Percentiles rank a stretch among this genome's conserved stretches.
phyloP scores from a whole-genome alignment of 2,888 invertebrate species.

The Apamea crenata region DNA sequence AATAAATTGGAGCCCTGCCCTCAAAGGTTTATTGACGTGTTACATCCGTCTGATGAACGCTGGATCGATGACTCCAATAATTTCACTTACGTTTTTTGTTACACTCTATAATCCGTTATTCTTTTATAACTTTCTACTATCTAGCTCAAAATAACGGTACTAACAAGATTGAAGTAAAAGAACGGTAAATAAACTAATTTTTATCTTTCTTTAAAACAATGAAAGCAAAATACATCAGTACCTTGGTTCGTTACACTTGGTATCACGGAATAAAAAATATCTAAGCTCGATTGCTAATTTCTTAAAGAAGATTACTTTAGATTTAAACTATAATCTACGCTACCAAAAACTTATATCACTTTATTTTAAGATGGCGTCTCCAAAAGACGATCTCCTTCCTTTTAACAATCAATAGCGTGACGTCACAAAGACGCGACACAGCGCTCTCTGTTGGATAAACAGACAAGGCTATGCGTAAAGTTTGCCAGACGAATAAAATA shows the following conservation, averaged over 20 bases:
- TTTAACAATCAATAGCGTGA: constrained; percentile 88
- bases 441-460: constrained; percentile 77
- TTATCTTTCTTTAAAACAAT: constrained; percentile 76
- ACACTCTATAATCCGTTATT: constrained; percentile 66
- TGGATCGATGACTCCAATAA: constrained; percentile 84
- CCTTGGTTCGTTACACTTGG: constrained; percentile 96
- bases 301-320: constrained; percentile 88
- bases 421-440: constrained; percentile 89
- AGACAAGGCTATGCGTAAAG: constrained; percentile 1
- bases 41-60: constrained; percentile 86
- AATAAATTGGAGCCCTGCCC: constrained; percentile 86
- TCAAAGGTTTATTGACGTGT: constrained; percentile 89
- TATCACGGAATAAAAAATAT: constrained; percentile 86
- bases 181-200: constrained; percentile 89
- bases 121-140: constrained; percentile 66
- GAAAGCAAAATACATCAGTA: constrained; percentile 90
- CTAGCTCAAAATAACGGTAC: constrained; percentile 82
- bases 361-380: constrained; percentile 90
- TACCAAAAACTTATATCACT: constrained; percentile 91
- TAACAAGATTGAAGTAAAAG: constrained; percentile 79
- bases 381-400: constrained; percentile 88
- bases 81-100: constrained; percentile 69
- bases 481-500: constrained; percentile 53
- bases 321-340: constrained; percentile 89
- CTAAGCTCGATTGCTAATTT: constrained; percentile 84